Conservation (phyloP, 2,888 invertebrate species). For the Parapristionchus giblindavisi region DNA sequence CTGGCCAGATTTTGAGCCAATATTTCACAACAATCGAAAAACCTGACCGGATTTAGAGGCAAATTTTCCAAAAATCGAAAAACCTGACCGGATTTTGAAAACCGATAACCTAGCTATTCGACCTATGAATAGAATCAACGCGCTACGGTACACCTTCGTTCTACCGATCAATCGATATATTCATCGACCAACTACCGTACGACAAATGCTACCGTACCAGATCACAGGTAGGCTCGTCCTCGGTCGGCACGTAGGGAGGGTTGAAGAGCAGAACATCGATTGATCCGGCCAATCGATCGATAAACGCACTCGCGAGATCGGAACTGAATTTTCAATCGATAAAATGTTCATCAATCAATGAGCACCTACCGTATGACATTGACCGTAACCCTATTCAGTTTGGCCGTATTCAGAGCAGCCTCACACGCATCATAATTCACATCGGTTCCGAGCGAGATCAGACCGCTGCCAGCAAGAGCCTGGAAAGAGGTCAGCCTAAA, state of each 20-base stretch:
- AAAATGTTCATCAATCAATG: not conserved
- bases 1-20: no score
- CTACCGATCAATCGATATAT: no score
- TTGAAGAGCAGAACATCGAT: conserved; percentile 90
- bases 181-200: conserved; percentile 5
- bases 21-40: no score
- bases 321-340: conserved; percentile 15
- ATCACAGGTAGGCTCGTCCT: conserved; percentile 45
- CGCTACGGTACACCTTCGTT: no score
- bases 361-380: conserved; percentile 66
- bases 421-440: conserved; percentile 84
- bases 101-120: no score
- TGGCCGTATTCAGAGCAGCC: conserved; percentile 79
- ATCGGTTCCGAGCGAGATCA: conserved; percentile 75
- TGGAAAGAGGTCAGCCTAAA: conserved; percentile 37
- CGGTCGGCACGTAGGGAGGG: conserved; percentile 90
- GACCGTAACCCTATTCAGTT: conserved; percentile 76
- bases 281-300: conserved; percentile 62
- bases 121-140: no score
- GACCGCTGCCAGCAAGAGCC: conserved; percentile 1
- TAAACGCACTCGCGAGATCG: conserved; percentile 17
- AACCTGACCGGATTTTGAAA: no score
- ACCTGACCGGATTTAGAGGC: no score
- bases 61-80: no score
- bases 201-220: conserved; percentile 30